Base-by-base conservation (phyloP, 2,797 vertebrate species). In the Rallus crepitans region DNA sequence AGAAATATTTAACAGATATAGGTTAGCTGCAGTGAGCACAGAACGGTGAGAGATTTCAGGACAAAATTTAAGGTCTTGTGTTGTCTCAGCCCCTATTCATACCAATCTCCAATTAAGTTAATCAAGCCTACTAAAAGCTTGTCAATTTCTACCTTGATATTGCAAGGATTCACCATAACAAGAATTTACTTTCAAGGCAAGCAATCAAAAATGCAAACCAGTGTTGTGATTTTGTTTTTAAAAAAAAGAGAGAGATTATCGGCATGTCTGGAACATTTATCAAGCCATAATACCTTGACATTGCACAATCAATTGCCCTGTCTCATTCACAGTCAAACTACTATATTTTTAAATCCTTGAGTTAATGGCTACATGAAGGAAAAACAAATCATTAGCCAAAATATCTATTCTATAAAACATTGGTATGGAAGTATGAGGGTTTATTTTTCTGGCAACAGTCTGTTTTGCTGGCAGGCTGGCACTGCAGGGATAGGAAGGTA, bases 1-100 rank as follows among this genome's bases (percentile, higher is more conserved):
- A 40, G 55, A 80, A 63, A 53, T 90, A 63, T 65, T 94, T 96
- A 40, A 47, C 39, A 84, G 72, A 45, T 92, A 91, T 35, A 75
- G 60, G 60, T 96, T 91, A 45, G 70, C 75, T 95, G 47, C 28
- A 56, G 48, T 27, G 18, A 79, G 65, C 23, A 30, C 28, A 77
- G 47, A 82, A 52, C 33, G 64, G 59, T 71, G 64, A 42, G 45
- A 72, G 27, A 81, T 69, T 70, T 72, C 48, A 92, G 50, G 28
- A 72, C 15, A 52, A 73, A 81, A 75, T 63, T 52, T 27, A 82
- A n/a, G 28, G 15, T 70, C n/a, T 56, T 28, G 15, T 69, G n/a
- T 39, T 69, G 31, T 63, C 64, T 59, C 40, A 90, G n/a, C 4
- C 31, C 10, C 15, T 75, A 10, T 45, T 83, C 25, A 14, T 30